Base-by-base conservation (phyloP, 2,113 vertebrate genomes). In the Junco hyemalis region DNA sequence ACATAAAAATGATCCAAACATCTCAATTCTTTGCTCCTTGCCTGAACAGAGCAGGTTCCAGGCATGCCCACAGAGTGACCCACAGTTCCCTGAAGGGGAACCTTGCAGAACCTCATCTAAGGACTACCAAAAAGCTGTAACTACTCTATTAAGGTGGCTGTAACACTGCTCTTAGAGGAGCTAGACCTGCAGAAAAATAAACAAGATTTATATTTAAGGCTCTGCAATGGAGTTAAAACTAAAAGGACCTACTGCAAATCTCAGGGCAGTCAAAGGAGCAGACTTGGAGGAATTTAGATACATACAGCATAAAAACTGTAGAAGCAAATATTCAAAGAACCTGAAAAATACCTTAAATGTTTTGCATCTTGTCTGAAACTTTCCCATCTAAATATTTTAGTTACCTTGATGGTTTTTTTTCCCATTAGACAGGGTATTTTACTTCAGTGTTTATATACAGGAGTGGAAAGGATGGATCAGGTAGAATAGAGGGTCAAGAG, bases 31-130 rank as follows among this genome's bases (percentile, higher is more conserved):
- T 81, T 74, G 28, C 20, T 42, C 50, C 73, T 69, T 81, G 24
- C 31, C 53, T 47, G 33, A 84, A 23, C 33, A 50, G 3, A 35
- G 38, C 26, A 35, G 38, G n/a, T 53, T 81, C 33, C 56, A 87
- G 28, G 21, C 0, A 0, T 33, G 23, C 25, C 38, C 47, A 63
- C 1, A 2, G 14, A 51, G 44, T 50, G 29, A 80, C 40, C 16
- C 29, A 53, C 42, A 57, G 44, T 5, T 65, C 73, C 25, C 68
- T 65, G n/a, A 25, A 83, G 51, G n/a, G 22, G 8, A 92, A 24
- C 5, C 26, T 1, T 38, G 42, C 47, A 66, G 82, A 68, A 61
- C 6, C 36, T 53, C 54, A 93, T n/a, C 59, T 80, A 90, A 88
- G 36, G 53, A 64, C 24, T 64, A n/a, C 38, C 3, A 26, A 90